Conservation (phyloP, 2,113 vertebrate species). For the Laterallus jamaicensis region DNA sequence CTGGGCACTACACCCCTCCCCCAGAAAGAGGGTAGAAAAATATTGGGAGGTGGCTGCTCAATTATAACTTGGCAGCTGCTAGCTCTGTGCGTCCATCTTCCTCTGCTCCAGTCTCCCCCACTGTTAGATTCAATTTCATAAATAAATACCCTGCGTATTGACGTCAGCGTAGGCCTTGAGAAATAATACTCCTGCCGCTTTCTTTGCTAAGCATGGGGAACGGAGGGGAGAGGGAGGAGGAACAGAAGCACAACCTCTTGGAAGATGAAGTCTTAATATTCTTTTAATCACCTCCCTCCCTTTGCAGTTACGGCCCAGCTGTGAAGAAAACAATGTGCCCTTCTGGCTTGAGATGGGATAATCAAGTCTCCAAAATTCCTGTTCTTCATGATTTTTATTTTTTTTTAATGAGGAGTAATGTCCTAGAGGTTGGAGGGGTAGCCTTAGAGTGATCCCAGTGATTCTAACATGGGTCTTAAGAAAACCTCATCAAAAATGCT, state of each 20-base stretch:
- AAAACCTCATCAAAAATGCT: background rate
- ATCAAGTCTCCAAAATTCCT: background rate
- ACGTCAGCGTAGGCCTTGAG: slow-evolving; percentile 64
- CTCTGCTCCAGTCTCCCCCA: slow-evolving; percentile 58
- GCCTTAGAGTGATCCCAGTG: background rate
- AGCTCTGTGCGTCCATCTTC: background rate
- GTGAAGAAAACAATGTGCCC: slow-evolving; percentile 12
- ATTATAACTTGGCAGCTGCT: slow-evolving; percentile 32
- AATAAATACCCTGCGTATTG: slow-evolving; percentile 64
- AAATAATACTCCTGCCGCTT: slow-evolving; percentile 57
- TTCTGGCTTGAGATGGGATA: background rate
- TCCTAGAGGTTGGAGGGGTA: background rate
- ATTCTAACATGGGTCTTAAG: background rate
- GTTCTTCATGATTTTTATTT: background rate
- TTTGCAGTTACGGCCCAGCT: slow-evolving; percentile 6
- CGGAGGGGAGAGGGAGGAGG: slow-evolving; percentile 14
- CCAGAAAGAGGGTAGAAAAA: slow-evolving; percentile 24
- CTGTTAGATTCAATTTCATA: slow-evolving; percentile 62
- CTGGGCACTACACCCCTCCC: background rate
- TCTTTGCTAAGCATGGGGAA: background rate
- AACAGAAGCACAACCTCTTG: slow-evolving; percentile 33
- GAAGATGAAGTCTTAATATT: slow-evolving; percentile 48
- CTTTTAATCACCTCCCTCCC: slow-evolving; percentile 25
- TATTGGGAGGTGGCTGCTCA: slow-evolving; percentile 2
- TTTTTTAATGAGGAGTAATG: background rate